phyloP scores from a whole-genome alignment of 2,113 vertebrate genomes.

The Bubo scandiacus region DNA sequence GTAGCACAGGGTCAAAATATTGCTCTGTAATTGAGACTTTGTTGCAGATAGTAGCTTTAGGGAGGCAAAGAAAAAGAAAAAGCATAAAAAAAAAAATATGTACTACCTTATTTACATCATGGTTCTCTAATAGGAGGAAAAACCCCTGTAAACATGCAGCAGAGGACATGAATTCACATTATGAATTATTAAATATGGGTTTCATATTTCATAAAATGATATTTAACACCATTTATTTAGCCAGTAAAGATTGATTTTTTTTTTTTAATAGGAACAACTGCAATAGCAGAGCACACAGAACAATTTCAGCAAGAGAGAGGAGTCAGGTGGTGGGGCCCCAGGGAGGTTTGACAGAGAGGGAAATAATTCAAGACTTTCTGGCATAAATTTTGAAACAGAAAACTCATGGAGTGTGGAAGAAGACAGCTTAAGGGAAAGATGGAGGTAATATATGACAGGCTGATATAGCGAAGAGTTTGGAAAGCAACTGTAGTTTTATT shows the following conservation, averaged over 20 bases:
- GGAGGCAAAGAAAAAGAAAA: not conserved
- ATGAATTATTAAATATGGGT: not conserved
- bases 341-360: not conserved
- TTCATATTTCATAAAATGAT: not conserved
- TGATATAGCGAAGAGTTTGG: not conserved
- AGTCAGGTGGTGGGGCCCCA: conserved; percentile 8
- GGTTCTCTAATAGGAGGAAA: not conserved
- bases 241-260: not conserved
- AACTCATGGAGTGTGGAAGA: not conserved
- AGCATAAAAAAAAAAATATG: not conserved
- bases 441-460: not conserved
- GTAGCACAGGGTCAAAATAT: not conserved
- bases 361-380: not conserved
- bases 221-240: not conserved
- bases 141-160: not conserved
- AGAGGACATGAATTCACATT: not conserved
- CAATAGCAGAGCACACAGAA: not conserved
- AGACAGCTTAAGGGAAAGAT: not conserved
- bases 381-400: not conserved
- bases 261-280: not conserved
- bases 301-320: not conserved
- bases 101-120: not conserved
- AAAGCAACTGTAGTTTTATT: not conserved
- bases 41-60: not conserved
- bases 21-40: not conserved